Percentiles rank a stretch among this genome's conserved stretches.
phyloP scores from a whole-genome alignment of 2,888 invertebrate genomes.

The Carpatolechia fugitivella region DNA sequence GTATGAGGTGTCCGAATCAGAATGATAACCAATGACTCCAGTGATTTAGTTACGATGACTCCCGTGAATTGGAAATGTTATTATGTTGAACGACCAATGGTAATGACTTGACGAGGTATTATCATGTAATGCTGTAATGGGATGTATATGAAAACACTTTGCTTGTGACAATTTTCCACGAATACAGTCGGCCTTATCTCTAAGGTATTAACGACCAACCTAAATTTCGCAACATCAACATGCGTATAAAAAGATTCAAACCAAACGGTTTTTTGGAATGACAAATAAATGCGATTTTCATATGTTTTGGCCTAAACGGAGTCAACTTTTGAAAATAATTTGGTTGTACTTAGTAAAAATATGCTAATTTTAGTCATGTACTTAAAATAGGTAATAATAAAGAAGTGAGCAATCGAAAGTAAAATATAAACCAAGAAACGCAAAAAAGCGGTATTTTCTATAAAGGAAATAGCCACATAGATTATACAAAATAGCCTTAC shows the following conservation, averaged over 20 bases:
- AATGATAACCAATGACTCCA: constrained; percentile 20
- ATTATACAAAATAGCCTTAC: neutral
- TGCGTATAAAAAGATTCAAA: neutral
- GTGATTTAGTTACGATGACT: constrained; percentile 19
- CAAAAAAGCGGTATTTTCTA: neutral
- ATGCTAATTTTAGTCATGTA: constrained; percentile 6
- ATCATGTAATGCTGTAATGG: too few relatives aligned
- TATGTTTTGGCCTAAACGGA: neutral
- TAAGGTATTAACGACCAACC: too few relatives aligned
- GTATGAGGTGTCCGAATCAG: constrained; percentile 32
- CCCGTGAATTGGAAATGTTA: constrained; percentile 21
- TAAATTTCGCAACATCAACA: too few relatives aligned
- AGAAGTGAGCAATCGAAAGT: constrained; percentile 13
- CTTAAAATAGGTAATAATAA: neutral
- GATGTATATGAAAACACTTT: constrained; percentile 25
- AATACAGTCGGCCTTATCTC: too few relatives aligned
- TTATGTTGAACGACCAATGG: constrained; percentile 21
- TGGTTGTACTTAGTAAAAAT: constrained; percentile 9
- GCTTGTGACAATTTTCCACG: neutral
- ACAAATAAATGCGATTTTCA: constrained; percentile 17
- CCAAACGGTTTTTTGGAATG: constrained; percentile 11
- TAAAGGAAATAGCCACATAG: neutral
- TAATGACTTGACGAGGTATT: constrained; percentile 3
- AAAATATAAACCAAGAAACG: constrained; percentile 1
- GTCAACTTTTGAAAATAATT: constrained; percentile 8